Percentiles rank a stretch among this genome's conserved stretches.
Evolutionary conservation across 1,140 invertebrate species (phyloP).

Genomic region (Procambarus virginalis): DNA sequence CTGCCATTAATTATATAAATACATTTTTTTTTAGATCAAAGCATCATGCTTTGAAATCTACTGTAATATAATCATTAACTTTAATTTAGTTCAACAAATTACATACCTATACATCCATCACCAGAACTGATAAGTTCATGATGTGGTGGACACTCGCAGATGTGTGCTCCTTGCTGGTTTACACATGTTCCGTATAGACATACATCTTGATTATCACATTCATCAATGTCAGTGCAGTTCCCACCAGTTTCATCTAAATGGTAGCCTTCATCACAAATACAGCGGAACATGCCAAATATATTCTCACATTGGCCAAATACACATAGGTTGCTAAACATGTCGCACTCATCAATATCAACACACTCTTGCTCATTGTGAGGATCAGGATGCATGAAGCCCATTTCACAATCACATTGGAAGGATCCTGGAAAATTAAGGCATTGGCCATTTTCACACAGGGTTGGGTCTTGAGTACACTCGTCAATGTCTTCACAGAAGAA

Average conservation of each 20-base stretch:
- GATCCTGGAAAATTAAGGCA: conserved; percentile 90
- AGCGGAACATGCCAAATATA: conserved; percentile 89
- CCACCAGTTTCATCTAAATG: conserved; percentile 76
- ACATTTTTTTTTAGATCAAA: neutral
- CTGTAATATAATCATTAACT: neutral
- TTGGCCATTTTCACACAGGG: conserved; percentile 84
- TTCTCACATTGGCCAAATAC: conserved; percentile 91
- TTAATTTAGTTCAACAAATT: neutral
- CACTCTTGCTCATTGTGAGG: conserved; percentile 83
- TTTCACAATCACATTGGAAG: conserved; percentile 89
- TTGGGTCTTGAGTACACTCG: conserved; percentile 87
- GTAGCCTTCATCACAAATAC: conserved; percentile 75
- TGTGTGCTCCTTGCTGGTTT: conserved; percentile 78
- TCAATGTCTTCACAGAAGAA: conserved; percentile 83
- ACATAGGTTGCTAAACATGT: conserved; percentile 89
- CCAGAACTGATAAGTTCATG: conserved; percentile 80
- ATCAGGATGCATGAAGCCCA: conserved; percentile 86
- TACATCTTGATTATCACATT: conserved; percentile 79
- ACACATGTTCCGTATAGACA: conserved; percentile 79
- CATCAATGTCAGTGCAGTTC: conserved; percentile 79
- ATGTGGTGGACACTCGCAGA: conserved; percentile 76
- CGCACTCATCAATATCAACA: conserved; percentile 93
- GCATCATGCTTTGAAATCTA: too few relatives aligned
- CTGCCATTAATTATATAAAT: neutral
- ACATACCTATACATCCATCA: conserved; percentile 82